Evolutionary conservation across 2,888 invertebrate genomes (phyloP), one percentile per base, ranked within the genome.

Genomic region (Sipha maydis): DNA sequence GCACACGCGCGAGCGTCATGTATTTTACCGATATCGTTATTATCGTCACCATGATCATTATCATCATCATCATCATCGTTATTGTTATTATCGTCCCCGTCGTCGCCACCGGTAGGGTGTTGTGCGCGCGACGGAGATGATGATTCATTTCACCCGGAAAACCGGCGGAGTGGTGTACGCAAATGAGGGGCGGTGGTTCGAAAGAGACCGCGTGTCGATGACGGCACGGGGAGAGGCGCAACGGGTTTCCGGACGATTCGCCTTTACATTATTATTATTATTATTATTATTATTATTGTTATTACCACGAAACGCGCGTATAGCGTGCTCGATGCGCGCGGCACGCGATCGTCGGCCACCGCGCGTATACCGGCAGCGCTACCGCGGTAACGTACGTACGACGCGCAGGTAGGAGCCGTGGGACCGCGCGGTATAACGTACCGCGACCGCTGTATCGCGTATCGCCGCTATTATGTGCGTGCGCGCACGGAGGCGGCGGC

Each of bases 201-300:
- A 38, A 38, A 34, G 4, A 41, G 41, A 41, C 41, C 28, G 56
- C 56, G 56, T 56, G 56, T 56, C 17, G 76, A n/a, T 14, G 31
- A 25, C 34, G 34, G 56, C n/a, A 25, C 19, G 8, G 41, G 67
- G 28, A 17, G 48, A 19, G 17, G 71, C n/a, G 67, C 28, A 9
- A 83, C 83, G 71, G 83, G 71, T 83, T 83, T 83, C 83, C 83
- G 83, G 83, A 31, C 69, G 28, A 82, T 82, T 82, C 69, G 82
- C 71, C 71, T 83, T 83, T 83, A 71, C 61, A 76, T 61, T 76
- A 84, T 83, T 28, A 84, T 76, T 76, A 61, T 61, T 76, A 76
- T 61, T 84, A 61, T 75, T 76, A 84, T 83, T 28, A 84, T 76
- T 76, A 61, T 61, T 61, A 73, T 73, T 54, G 31, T 80, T 67